Conservation (phyloP, 2,888 invertebrate genomes). For the Drosophila histrio region DNA sequence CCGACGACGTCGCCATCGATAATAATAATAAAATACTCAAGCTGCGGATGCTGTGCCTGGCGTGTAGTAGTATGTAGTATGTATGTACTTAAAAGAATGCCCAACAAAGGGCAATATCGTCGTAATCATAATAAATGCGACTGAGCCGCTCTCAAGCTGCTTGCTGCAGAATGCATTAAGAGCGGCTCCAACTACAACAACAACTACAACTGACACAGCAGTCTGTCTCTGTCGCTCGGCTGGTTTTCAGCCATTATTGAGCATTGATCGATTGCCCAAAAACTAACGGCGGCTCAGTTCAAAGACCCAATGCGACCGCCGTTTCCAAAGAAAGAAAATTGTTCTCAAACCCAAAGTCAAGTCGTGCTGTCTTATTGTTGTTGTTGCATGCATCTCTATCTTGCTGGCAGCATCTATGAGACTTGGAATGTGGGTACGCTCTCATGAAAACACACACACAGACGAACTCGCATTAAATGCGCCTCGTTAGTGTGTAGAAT, state of each 20-base stretch:
- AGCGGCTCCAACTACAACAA: constrained; percentile 18
- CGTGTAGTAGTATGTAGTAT: background rate
- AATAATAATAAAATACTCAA: constrained; percentile 55
- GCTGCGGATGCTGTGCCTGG: constrained; percentile 29
- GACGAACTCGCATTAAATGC: constrained; percentile 51
- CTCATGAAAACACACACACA: constrained; percentile 55
- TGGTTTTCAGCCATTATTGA: constrained; percentile 33
- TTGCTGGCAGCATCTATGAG: constrained; percentile 57
- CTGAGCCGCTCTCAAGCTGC: constrained; percentile 36
- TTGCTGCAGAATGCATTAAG: constrained; percentile 65
- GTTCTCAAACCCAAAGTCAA: constrained; percentile 74
- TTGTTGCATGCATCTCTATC: constrained; percentile 49
- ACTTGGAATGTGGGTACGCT: constrained; percentile 69
- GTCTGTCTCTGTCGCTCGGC: constrained; percentile 13
- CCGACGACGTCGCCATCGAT: constrained; percentile 53
- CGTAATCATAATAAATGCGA: constrained; percentile 77
- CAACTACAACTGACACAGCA: background rate
- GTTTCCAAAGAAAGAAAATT: constrained; percentile 65
- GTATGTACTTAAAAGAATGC: constrained; percentile 49
- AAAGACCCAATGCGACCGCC: constrained; percentile 51
- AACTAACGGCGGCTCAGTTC: constrained; percentile 75
- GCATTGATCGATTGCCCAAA: constrained; percentile 75
- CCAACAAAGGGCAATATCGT: constrained; percentile 76
- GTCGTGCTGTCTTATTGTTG: constrained; percentile 58
- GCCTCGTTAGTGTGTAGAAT: constrained; percentile 74